A percentile compares a stretch with the other conserved stretches of the same genome.
These are phyloP conservation scores for Scaeva pyrastri DNA, from an alignment of 2,888 invertebrate genomes.

Conservation along the genomic window DNA sequence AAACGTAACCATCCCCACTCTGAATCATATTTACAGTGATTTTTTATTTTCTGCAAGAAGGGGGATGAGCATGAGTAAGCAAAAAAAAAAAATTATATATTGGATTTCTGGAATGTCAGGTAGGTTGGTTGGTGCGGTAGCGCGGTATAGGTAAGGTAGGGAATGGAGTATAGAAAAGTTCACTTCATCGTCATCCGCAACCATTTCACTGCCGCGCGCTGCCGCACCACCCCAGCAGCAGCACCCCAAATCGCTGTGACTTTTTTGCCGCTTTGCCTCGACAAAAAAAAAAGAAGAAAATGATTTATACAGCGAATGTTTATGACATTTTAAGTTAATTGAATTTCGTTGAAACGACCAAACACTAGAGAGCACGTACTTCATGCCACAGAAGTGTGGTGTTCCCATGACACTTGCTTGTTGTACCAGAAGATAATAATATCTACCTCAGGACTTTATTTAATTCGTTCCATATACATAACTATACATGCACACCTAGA, in stretches of 20 bases:
- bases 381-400: slow-evolving; percentile 28
- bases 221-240: no score
- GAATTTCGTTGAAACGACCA: slow-evolving; percentile 67
- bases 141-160: no score
- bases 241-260: slow-evolving; percentile 46
- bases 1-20: slow-evolving; percentile 10
- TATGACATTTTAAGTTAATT: slow-evolving; percentile 75
- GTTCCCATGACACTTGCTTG: slow-evolving; percentile 41
- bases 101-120: slow-evolving; percentile 65
- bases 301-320: slow-evolving; percentile 72
- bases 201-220: slow-evolving; percentile 34
- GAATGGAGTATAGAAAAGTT: slow-evolving; percentile 1
- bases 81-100: slow-evolving; percentile 50
- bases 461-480: slow-evolving; percentile 59
- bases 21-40: slow-evolving; percentile 23
- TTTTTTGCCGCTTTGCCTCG: slow-evolving; percentile 24
- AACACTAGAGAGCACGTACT: slow-evolving; percentile 58
- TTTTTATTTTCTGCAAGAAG: background rate
- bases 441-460: slow-evolving; percentile 48
- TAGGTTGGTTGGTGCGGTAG: background rate
- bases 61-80: slow-evolving; percentile 21
- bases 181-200: slow-evolving; percentile 26
- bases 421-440: slow-evolving; percentile 6
- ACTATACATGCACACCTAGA: background rate
- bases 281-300: slow-evolving; percentile 5